These are phyloP conservation scores for Torymus texanus DNA, from an alignment of 2,888 invertebrate genomes.

Conservation along the genomic window DNA sequence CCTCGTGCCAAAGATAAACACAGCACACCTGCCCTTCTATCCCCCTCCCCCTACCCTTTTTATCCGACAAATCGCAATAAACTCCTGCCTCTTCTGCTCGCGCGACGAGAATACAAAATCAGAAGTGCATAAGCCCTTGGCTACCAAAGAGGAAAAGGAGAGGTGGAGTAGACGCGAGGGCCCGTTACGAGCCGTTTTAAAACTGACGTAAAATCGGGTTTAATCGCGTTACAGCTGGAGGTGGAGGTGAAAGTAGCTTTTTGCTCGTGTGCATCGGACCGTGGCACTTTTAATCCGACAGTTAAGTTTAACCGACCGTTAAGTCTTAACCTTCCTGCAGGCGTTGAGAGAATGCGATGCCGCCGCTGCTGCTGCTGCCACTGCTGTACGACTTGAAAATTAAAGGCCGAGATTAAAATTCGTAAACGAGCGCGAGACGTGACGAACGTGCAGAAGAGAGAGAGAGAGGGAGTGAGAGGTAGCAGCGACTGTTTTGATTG, in stretches of 20 bases:
- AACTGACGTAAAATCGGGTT: conserved; percentile 69
- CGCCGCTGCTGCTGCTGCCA: not conserved
- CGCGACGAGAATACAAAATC: conserved; percentile 48
- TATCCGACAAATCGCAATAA: conserved; percentile 27
- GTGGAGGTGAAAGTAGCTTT: conserved; percentile 10
- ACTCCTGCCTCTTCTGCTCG: not conserved
- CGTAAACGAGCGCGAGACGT: conserved; percentile 1
- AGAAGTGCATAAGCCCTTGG: conserved; percentile 41
- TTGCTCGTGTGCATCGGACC: conserved; percentile 63
- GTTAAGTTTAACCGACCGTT: conserved; percentile 69
- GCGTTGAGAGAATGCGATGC: conserved; percentile 37
- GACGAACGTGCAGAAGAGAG: conserved; percentile 16
- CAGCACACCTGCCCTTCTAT: not conserved
- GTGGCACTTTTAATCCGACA: conserved; percentile 68
- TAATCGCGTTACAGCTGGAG: conserved; percentile 62
- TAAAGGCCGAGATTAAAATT: conserved; percentile 58
- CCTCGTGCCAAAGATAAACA: conserved; percentile 31
- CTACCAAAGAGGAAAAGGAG: conserved; percentile 14
- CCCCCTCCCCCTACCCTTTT: not conserved
- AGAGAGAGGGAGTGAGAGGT: too few species aligned
- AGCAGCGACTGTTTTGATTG: conserved; percentile 28
- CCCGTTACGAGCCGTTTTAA: conserved; percentile 65
- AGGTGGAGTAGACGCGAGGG: conserved; percentile 17
- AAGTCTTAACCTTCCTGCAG: conserved; percentile 62
- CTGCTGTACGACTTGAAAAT: conserved; percentile 52